Conservation (phyloP, 2,113 vertebrate genomes). For the Argyrosomus japonicus region DNA sequence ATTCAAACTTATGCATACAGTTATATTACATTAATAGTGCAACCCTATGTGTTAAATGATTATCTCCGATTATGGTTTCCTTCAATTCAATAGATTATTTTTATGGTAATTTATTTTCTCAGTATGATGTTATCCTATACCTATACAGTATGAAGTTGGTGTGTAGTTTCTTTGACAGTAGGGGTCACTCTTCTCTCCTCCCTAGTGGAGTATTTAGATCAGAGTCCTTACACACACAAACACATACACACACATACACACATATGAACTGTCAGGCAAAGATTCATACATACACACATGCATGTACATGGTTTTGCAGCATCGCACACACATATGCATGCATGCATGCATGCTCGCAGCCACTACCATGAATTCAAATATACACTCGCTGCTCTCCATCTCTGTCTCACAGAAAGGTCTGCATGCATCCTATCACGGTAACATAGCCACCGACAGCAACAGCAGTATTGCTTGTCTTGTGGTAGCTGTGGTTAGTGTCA, state of each 20-base stretch:
- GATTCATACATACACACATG: slow-evolving; percentile 33
- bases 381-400: slow-evolving; percentile 9
- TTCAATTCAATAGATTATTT: slow-evolving; percentile 21
- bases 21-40: slow-evolving; percentile 4
- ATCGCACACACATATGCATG: slow-evolving; percentile 12
- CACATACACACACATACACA: slow-evolving; percentile 28
- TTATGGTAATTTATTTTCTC: background rate
- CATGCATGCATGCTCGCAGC: background rate
- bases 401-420: slow-evolving; percentile 41
- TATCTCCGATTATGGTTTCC: background rate
- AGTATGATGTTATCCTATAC: background rate
- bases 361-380: slow-evolving; percentile 26
- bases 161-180: slow-evolving; percentile 76
- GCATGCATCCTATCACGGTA: slow-evolving; percentile 54
- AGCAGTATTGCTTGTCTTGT: slow-evolving; percentile 66
- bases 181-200: slow-evolving; percentile 85
- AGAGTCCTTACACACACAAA: slow-evolving; percentile 26
- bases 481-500: slow-evolving; percentile 78
- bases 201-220: slow-evolving; percentile 36
- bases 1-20: slow-evolving; percentile 15
- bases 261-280: slow-evolving; percentile 13
- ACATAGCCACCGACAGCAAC: slow-evolving; percentile 58
- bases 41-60: slow-evolving; percentile 2
- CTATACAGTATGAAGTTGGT: slow-evolving; percentile 16
- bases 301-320: slow-evolving; percentile 17